Conservation (phyloP, 2,113 vertebrate genomes). For the Suricata suricatta region DNA sequence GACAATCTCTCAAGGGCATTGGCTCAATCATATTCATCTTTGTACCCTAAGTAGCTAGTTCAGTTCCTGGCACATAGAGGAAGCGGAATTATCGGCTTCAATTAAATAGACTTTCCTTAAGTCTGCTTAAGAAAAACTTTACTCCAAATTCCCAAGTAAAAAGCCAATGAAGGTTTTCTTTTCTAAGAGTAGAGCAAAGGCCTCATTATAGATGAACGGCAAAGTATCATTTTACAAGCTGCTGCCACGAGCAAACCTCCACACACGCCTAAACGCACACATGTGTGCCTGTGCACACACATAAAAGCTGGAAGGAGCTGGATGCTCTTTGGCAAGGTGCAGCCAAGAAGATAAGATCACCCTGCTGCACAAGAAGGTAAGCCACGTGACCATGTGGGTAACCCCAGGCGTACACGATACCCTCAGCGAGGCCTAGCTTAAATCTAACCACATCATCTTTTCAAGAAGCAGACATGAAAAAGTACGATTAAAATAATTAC, state of each 20-base stretch:
- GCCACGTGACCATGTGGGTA: conserved; percentile 44
- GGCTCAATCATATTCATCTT: neutral
- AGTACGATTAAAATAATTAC: conserved; percentile 42
- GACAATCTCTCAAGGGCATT: conserved; percentile 1
- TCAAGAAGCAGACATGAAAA: conserved; percentile 69
- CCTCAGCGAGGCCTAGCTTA: conserved; percentile 18
- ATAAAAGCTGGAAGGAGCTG: neutral
- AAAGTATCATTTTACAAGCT: neutral
- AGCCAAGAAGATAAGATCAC: conserved; percentile 45
- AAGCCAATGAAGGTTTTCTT: neutral
- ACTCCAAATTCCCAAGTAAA: conserved; percentile 7
- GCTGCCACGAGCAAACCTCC: neutral
- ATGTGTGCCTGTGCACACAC: neutral
- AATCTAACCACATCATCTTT: conserved; percentile 61
- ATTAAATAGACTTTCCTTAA: neutral
- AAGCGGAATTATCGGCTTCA: neutral
- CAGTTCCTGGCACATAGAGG: neutral
- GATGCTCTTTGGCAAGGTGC: conserved; percentile 40
- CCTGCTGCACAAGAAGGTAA: conserved; percentile 46
- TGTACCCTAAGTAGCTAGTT: neutral
- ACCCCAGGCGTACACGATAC: conserved; percentile 69
- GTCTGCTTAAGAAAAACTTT: neutral
- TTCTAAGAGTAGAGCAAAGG: neutral
- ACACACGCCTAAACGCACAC: neutral
- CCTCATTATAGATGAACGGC: neutral